Evolutionary conservation across 2,113 vertebrate species (phyloP).

Genomic region (Otus sunia): DNA sequence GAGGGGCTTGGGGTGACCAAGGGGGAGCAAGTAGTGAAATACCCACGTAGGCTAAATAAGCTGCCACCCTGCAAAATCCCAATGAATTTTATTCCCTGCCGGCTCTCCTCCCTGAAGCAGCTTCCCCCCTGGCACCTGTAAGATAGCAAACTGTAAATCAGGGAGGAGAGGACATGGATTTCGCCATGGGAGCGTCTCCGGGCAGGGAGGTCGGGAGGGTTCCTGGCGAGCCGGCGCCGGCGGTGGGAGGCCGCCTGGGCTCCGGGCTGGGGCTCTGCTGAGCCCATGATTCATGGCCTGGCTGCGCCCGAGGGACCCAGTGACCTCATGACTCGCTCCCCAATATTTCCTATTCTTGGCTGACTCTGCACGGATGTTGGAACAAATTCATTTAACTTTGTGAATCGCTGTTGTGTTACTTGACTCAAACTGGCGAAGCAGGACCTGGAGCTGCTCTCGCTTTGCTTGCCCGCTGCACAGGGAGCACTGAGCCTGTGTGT

Average conservation of each 20-base stretch:
- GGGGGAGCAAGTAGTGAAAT: background rate
- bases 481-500: background rate
- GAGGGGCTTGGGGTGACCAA: background rate
- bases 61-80: background rate
- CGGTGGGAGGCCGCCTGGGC: accelerated
- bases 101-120: background rate
- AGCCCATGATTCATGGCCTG: accelerated
- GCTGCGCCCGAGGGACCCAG: accelerated
- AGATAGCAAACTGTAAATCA: background rate
- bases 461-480: background rate
- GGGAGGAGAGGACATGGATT: background rate
- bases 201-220: background rate
- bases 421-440: accelerated
- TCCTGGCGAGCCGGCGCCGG: background rate
- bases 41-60: background rate
- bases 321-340: background rate
- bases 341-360: accelerated
- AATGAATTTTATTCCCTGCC: background rate
- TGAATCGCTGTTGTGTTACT: accelerated
- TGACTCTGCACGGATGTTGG: no score
- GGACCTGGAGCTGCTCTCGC: background rate
- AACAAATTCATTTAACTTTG: background rate
- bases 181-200: accelerated
- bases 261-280: background rate
- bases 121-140: accelerated